Evolutionary conservation across 2,888 invertebrate species (phyloP), one percentile per base, ranked within the genome.

Genomic region (Dascillus cervinus): DNA sequence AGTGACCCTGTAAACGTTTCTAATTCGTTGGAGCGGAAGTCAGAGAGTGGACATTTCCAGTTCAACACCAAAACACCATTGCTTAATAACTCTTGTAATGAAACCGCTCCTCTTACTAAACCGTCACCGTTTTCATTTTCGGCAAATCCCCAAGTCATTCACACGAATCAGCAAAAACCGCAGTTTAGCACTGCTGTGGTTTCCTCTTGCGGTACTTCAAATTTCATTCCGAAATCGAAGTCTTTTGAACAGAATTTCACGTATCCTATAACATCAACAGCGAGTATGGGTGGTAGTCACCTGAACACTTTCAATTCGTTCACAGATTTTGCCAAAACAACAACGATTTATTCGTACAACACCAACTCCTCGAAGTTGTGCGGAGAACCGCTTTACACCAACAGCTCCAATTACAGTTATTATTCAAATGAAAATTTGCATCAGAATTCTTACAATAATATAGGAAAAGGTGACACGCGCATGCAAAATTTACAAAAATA

Each of bases 281-380:
- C 21, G 11, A 24, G 13, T 22, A 29, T 11, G 10, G 11, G 33
- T 4, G 32, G 29, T 8, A 25, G 40, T 2, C 49, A 52, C 30
- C 53, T 51, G 34, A 56, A 55, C 26, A 51, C 58, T 0, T 56
- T 53, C 30, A 58, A 58, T 43, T 55, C 56, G 10, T 58, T 58
- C 37, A 48, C 49, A 1, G 53, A 53, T 32, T 35, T 52, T 25
- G 47, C 53, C 8, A 50, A 52, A 44, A 33, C 47, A 4, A 37
- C 26, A 2, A 11, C 25, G 2, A 26, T 24, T 24, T 37, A 32
- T 21, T 20, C 34, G 1, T 41, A 45, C 14, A n/a, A n/a, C n/a
- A 14, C 29, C n/a, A 41, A 37, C 11, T 26, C 38, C 22, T 46
- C 43, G 21, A 55, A 55, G 40, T 50, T 43, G 26, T 57, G 55